These are phyloP conservation scores for Sebastiscus albofasciatus DNA, from an alignment of 2,797 vertebrate species.

Conservation along the genomic window DNA sequence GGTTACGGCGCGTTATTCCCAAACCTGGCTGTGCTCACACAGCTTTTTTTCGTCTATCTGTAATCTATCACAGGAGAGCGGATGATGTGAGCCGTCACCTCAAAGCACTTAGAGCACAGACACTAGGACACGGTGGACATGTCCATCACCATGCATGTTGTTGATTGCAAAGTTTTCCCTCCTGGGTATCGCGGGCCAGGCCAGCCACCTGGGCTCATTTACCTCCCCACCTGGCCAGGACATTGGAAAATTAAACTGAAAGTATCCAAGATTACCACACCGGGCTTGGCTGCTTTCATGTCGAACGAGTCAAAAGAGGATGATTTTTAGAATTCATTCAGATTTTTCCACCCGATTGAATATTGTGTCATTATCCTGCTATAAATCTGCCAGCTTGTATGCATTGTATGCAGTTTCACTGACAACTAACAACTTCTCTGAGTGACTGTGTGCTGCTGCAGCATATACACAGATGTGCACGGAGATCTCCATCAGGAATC, in stretches of 20 bases:
- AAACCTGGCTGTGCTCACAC: slow-evolving; percentile 44
- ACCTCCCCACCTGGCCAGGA: slow-evolving; percentile 51
- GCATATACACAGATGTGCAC: slow-evolving; percentile 13
- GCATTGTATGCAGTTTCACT: slow-evolving; percentile 16
- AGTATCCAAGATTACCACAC: slow-evolving; percentile 23
- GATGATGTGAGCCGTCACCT: slow-evolving; percentile 36
- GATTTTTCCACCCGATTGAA: slow-evolving; percentile 16
- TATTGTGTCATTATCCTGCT: slow-evolving; percentile 16
- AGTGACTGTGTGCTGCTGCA: slow-evolving; percentile 6
- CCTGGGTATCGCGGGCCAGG: slow-evolving; percentile 33
- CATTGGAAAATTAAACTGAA: slow-evolving; percentile 33
- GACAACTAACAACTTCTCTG: slow-evolving; percentile 30
- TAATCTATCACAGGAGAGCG: slow-evolving; percentile 39
- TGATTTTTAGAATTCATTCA: slow-evolving; percentile 26
- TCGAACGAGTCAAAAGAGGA: slow-evolving; percentile 8
- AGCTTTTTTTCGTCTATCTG: slow-evolving; percentile 41
- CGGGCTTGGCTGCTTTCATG: slow-evolving; percentile 5
- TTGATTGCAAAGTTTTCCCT: slow-evolving; percentile 36
- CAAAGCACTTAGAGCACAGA: slow-evolving; percentile 40
- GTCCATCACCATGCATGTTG: slow-evolving; percentile 43
- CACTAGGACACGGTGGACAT: slow-evolving; percentile 21
- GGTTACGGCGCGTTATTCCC: slow-evolving; percentile 60
- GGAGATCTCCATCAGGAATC: slow-evolving; percentile 39
- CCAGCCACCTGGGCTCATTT: slow-evolving; percentile 61
- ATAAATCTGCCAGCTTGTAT: slow-evolving; percentile 19